A percentile compares a stretch with the other conserved stretches of the same genome.
Evolutionary conservation across 2,113 vertebrate species (phyloP).

Genomic region (Rhabdornis inornatus): DNA sequence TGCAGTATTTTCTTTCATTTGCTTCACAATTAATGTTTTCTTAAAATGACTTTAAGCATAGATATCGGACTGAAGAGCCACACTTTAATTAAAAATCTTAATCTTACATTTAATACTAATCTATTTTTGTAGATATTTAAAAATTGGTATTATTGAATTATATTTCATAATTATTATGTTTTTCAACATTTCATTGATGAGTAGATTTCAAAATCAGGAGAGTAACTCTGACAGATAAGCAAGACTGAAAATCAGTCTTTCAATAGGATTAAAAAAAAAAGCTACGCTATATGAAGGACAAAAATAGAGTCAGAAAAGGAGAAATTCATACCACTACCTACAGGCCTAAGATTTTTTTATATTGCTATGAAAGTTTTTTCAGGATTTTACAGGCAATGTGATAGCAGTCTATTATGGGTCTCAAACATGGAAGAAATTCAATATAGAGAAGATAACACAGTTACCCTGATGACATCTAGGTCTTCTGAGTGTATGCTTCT

Average conservation of each 20-base stretch:
- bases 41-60: neutral
- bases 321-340: neutral
- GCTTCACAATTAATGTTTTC: neutral
- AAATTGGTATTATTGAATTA: neutral
- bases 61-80: neutral
- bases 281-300: accelerated
- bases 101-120: neutral
- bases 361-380: neutral
- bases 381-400: neutral
- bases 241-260: neutral
- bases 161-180: neutral
- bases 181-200: neutral
- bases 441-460: neutral
- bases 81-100: neutral
- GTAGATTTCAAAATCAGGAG: neutral
- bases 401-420: neutral
- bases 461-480: neutral
- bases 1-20: neutral
- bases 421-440: neutral
- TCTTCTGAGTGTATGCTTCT: neutral
- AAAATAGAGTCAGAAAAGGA: neutral
- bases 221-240: neutral
- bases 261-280: neutral
- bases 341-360: neutral
- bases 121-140: neutral